Conservation (phyloP, 2,888 invertebrate genomes). For the Meta bourneti region DNA sequence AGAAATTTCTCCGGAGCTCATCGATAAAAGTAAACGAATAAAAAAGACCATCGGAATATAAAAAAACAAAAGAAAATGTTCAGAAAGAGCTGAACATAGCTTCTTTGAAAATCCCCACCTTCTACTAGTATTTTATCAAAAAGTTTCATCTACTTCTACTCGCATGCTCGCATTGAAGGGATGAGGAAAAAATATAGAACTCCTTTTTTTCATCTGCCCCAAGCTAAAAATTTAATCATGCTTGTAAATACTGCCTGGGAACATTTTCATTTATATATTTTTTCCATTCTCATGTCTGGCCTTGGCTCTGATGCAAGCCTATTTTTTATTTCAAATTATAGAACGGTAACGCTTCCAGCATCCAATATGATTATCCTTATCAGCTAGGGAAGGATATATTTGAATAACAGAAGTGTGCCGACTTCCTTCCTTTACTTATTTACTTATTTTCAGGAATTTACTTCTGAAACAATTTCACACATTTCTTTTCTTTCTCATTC, state of each 20-base stretch:
- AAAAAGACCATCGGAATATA: slow-evolving; percentile 5
- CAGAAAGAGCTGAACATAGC: slow-evolving; percentile 6
- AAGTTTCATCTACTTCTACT: slow-evolving; percentile 46
- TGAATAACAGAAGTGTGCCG: slow-evolving; percentile 34
- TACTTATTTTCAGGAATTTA: slow-evolving; percentile 9
- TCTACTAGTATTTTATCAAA: slow-evolving; percentile 52
- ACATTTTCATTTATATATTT: slow-evolving; percentile 53
- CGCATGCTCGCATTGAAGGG: background rate
- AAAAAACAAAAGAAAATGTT: slow-evolving; percentile 16
- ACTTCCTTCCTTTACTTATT: background rate
- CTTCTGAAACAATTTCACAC: slow-evolving; percentile 32
- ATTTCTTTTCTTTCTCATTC: background rate
- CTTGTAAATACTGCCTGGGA: slow-evolving; percentile 58
- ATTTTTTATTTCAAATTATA: slow-evolving; percentile 48
- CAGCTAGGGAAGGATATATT: slow-evolving; percentile 25
- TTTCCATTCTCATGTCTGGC: background rate
- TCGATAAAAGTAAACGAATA: slow-evolving; percentile 28
- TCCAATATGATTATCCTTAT: slow-evolving; percentile 61
- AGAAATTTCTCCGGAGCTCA: slow-evolving; percentile 18
- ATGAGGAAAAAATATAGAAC: background rate
- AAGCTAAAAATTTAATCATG: slow-evolving; percentile 69
- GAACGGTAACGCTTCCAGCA: slow-evolving; percentile 14
- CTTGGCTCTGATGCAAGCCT: slow-evolving; percentile 50
- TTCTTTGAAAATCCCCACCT: slow-evolving; percentile 27
- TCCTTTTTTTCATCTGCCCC: slow-evolving; percentile 28